Percentiles rank a stretch among this genome's conserved stretches.
These are phyloP conservation scores for Porites lutea DNA, from an alignment of 64 coral and sea anemone genomes.

Conservation along the genomic window DNA sequence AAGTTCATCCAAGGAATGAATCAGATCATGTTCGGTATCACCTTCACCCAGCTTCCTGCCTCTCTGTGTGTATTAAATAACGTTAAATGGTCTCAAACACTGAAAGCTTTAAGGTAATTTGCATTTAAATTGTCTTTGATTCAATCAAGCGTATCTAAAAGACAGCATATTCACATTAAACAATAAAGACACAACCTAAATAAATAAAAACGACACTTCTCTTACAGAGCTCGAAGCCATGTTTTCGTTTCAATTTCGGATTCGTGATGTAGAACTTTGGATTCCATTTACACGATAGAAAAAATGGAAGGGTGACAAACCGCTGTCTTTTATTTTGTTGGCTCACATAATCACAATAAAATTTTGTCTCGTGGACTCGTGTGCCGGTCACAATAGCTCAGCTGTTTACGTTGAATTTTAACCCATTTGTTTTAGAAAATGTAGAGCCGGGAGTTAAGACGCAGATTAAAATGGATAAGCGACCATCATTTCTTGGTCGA, in stretches of 20 bases:
- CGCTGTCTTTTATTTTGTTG: slow-evolving; percentile 18
- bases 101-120: not conserved
- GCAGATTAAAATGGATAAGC: slow-evolving; percentile 27
- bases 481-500: slow-evolving; percentile 79
- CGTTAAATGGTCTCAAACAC: not conserved
- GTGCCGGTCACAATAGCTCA: not conserved
- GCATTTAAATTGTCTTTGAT: too few species aligned
- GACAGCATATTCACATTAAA: not conserved
- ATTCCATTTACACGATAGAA: not conserved
- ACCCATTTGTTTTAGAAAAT: not conserved
- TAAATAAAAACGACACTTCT: not conserved
- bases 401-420: not conserved
- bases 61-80: slow-evolving; percentile 9
- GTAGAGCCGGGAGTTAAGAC: not conserved
- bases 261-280: not conserved
- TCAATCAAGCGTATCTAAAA: not conserved
- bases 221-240: slow-evolving; percentile 76
- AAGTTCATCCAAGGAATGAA: slow-evolving; percentile 50
- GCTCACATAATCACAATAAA: not conserved
- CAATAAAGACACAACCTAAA: not conserved
- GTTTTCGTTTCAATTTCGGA: not conserved
- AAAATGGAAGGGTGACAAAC: not conserved
- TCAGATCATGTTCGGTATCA: slow-evolving; percentile 62
- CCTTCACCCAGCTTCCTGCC: slow-evolving; percentile 73
- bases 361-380: not conserved